phyloP scores from a whole-genome alignment of 2,113 vertebrate species.

The Campylomormyrus tamandua region DNA sequence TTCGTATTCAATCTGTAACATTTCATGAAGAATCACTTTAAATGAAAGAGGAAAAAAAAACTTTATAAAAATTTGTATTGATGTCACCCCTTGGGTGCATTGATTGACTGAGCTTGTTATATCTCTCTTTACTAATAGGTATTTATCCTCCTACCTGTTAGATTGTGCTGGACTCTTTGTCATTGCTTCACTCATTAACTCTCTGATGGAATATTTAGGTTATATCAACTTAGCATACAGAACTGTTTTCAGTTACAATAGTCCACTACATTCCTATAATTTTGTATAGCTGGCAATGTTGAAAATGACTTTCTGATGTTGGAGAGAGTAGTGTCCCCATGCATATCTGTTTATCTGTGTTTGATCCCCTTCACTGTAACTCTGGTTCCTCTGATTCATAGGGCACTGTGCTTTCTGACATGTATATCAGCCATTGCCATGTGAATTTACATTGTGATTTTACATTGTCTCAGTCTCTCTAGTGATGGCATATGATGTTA shows the following conservation, averaged over 20 bases:
- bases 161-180: not conserved
- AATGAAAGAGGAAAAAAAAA: not conserved
- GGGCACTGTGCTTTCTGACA: not conserved
- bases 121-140: not conserved
- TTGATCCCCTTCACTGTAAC: not conserved
- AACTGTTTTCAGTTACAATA: not conserved
- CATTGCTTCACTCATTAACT: not conserved
- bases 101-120: not conserved
- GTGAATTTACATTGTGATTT: not conserved
- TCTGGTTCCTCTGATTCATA: not conserved
- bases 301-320: not conserved
- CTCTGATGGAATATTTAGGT: not conserved
- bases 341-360: not conserved
- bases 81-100: not conserved
- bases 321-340: too few relatives aligned
- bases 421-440: not conserved
- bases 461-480: not conserved
- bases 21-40: not conserved
- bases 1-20: too few relatives aligned
- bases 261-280: not conserved
- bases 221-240: not conserved
- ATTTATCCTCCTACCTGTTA: not conserved
- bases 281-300: not conserved
- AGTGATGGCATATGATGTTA: not conserved
- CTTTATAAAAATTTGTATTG: too few relatives aligned